These are phyloP conservation scores for Triplophysa siluroides DNA, from an alignment of 2,113 vertebrate species.

Conservation along the genomic window DNA sequence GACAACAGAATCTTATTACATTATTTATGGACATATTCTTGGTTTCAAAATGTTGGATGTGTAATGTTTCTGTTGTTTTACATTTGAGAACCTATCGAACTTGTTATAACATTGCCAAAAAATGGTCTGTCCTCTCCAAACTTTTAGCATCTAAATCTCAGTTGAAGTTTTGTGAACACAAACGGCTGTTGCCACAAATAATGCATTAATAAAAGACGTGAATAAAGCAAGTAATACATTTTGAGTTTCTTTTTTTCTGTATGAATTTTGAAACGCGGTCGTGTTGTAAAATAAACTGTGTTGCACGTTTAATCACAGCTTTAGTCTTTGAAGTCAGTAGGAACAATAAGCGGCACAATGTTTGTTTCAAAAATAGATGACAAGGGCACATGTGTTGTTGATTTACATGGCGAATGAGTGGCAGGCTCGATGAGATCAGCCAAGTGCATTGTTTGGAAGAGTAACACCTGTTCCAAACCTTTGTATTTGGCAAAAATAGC, in stretches of 20 bases:
- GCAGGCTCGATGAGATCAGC: conserved; percentile 54
- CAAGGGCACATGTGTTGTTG: conserved; percentile 43
- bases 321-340: too few relatives aligned
- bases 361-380: conserved; percentile 46
- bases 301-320: too few relatives aligned
- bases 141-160: too few relatives aligned
- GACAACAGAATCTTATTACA: background rate
- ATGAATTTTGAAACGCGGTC: too few relatives aligned
- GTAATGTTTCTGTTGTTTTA: background rate
- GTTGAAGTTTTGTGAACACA: too few relatives aligned
- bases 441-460: conserved; percentile 66
- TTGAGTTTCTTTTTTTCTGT: too few relatives aligned
- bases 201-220: too few relatives aligned
- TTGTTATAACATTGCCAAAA: background rate
- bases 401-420: conserved; percentile 48
- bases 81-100: background rate
- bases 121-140: too few relatives aligned
- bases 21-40: background rate
- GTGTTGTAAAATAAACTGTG: too few relatives aligned
- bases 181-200: too few relatives aligned
- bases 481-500: conserved; percentile 71
- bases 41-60: too few relatives aligned
- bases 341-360: conserved; percentile 29
- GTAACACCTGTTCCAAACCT: conserved; percentile 69
- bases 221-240: too few relatives aligned